Percentiles rank a stretch among this genome's conserved stretches.
phyloP scores from a whole-genome alignment of 2,113 vertebrate species.

The Pteronura brasiliensis region DNA sequence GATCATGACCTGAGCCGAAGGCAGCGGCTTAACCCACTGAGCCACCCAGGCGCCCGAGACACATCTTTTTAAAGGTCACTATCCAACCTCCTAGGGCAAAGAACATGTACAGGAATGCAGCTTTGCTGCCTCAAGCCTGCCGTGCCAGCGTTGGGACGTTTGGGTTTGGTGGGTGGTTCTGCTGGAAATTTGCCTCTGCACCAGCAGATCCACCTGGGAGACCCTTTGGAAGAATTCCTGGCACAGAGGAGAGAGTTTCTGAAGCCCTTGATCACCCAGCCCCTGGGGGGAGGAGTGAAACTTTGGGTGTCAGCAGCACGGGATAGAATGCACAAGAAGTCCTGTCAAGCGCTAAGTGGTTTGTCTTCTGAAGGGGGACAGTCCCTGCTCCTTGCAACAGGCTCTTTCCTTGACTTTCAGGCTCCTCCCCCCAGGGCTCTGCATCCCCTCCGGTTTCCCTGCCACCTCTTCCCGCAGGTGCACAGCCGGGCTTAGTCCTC shows the following conservation, averaged over 20 bases:
- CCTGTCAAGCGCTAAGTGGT: fast-evolving
- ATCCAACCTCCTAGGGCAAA: fast-evolving
- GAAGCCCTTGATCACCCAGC: background rate
- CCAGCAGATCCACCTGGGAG: too few relatives aligned
- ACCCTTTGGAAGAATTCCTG: background rate
- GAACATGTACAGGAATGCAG: fast-evolving
- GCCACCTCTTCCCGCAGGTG: background rate
- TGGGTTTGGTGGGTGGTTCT: background rate
- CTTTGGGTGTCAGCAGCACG: background rate
- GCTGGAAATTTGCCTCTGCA: background rate
- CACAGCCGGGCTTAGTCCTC: fast-evolving
- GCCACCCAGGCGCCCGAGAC: too few relatives aligned
- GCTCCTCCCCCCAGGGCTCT: background rate
- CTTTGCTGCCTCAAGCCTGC: background rate
- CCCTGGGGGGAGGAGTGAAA: background rate
- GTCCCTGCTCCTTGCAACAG: background rate
- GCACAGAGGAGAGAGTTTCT: background rate
- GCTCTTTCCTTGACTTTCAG: background rate
- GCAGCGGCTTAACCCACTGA: too few relatives aligned
- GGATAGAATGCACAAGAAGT: fast-evolving
- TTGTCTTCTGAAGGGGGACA: fast-evolving
- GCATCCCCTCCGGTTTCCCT: background rate
- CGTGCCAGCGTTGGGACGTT: fast-evolving
- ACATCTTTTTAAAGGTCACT: background rate
- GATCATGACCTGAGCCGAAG: too few relatives aligned